These are phyloP conservation scores for Buathra laborator DNA, from an alignment of 2,888 invertebrate genomes.

Conservation along the genomic window DNA sequence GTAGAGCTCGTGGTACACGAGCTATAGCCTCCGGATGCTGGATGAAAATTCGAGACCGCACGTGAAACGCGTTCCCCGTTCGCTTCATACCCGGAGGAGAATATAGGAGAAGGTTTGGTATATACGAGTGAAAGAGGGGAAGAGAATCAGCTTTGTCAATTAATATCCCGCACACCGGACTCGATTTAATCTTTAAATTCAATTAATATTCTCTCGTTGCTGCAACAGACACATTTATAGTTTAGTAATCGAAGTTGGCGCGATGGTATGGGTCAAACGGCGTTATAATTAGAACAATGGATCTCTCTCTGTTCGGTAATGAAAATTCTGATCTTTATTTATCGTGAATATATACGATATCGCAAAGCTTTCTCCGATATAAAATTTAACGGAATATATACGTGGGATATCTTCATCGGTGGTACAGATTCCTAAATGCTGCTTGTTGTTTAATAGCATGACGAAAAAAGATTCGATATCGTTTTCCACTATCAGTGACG, in stretches of 20 bases:
- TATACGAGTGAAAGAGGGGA: neutral
- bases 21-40: slow-evolving; percentile 41
- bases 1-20: slow-evolving; percentile 51
- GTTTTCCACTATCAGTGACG: neutral
- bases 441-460: neutral
- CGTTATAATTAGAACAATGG: slow-evolving; percentile 29
- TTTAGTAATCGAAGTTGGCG: neutral
- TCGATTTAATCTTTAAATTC: slow-evolving; percentile 57
- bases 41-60: slow-evolving; percentile 60
- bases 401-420: neutral
- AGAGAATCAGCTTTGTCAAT: slow-evolving; percentile 59
- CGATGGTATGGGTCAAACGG: neutral
- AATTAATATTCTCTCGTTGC: slow-evolving; percentile 43
- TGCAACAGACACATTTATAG: slow-evolving; percentile 45
- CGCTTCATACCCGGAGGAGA: neutral
- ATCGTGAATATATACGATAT: neutral
- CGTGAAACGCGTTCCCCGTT: neutral
- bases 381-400: neutral
- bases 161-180: slow-evolving; percentile 34
- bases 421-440: too few relatives aligned
- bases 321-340: neutral
- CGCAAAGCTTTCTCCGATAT: neutral
- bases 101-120: neutral
- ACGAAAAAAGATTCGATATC: slow-evolving; percentile 9
- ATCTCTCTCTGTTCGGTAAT: neutral